A percentile compares a stretch with the other conserved stretches of the same genome.
These are phyloP conservation scores for Epinephelus coioides DNA, from an alignment of 2,797 vertebrate species.

Conservation along the genomic window DNA sequence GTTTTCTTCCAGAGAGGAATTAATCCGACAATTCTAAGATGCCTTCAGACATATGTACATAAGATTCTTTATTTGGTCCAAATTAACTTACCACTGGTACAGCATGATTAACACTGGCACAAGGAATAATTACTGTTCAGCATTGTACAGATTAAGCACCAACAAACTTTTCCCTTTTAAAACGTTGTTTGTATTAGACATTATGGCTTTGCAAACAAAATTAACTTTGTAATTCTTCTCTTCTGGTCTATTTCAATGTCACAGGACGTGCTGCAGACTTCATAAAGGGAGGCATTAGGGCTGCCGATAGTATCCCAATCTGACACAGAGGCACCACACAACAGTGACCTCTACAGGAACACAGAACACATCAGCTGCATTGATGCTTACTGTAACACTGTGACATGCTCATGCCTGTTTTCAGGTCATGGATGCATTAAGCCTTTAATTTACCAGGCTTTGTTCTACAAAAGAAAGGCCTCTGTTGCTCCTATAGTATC, in stretches of 20 bases:
- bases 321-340: slow-evolving; percentile 74
- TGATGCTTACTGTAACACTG: slow-evolving; percentile 4
- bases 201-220: slow-evolving; percentile 66
- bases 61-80: slow-evolving; percentile 79
- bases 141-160: slow-evolving; percentile 74
- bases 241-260: slow-evolving; percentile 74
- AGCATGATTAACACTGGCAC: slow-evolving; percentile 75
- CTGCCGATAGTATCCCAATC: slow-evolving; percentile 34
- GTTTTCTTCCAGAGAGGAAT: slow-evolving; percentile 92
- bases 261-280: slow-evolving; percentile 58
- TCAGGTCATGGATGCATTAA: not conserved
- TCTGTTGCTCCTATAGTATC: not conserved
- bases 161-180: slow-evolving; percentile 72
- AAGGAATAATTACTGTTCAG: slow-evolving; percentile 73
- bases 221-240: slow-evolving; percentile 75
- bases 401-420: slow-evolving; percentile 10
- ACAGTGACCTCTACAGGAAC: slow-evolving; percentile 90
- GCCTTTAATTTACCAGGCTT: not conserved
- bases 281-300: slow-evolving; percentile 37
- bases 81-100: slow-evolving; percentile 79
- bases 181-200: slow-evolving; percentile 65
- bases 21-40: slow-evolving; percentile 89
- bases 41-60: slow-evolving; percentile 85
- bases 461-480: not conserved
- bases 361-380: slow-evolving; percentile 51